phyloP scores from a whole-genome alignment of 2,888 invertebrate species.

The Limnephilus marmoratus region DNA sequence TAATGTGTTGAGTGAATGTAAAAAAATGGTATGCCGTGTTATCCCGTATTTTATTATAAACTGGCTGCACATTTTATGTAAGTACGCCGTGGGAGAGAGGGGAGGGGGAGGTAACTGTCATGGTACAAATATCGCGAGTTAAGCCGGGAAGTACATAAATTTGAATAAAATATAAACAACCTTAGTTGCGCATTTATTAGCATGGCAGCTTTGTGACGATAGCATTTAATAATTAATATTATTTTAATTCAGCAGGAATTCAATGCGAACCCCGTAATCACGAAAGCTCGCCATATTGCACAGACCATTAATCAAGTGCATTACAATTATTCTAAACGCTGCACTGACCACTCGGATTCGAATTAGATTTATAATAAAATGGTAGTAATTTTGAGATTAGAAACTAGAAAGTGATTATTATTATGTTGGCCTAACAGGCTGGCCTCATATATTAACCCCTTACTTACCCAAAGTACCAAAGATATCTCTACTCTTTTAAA shows the following conservation, averaged over 20 bases:
- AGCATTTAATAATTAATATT: neutral
- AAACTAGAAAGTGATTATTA: conserved; percentile 41
- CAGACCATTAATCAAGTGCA: neutral
- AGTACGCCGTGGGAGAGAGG: too few relatives aligned
- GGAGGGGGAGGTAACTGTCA: too few relatives aligned
- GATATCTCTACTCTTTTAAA: neutral
- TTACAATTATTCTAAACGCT: conserved; percentile 12
- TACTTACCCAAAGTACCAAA: neutral
- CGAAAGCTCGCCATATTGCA: neutral
- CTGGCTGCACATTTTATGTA: too few relatives aligned
- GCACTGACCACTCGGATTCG: neutral
- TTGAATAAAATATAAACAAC: neutral
- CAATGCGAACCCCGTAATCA: neutral
- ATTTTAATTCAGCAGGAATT: neutral
- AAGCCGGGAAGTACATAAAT: neutral
- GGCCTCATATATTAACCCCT: conserved; percentile 28
- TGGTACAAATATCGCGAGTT: neutral
- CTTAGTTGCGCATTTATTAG: neutral
- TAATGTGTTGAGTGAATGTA: too few relatives aligned
- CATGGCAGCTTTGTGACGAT: neutral
- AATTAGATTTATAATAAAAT: conserved; percentile 34
- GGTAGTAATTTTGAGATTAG: conserved; percentile 23
- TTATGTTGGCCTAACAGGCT: conserved; percentile 14
- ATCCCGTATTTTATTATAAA: too few relatives aligned
- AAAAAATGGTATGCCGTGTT: too few relatives aligned